These are phyloP conservation scores for Idaea dimidiata DNA, from an alignment of 2,888 invertebrate species.

Conservation along the genomic window DNA sequence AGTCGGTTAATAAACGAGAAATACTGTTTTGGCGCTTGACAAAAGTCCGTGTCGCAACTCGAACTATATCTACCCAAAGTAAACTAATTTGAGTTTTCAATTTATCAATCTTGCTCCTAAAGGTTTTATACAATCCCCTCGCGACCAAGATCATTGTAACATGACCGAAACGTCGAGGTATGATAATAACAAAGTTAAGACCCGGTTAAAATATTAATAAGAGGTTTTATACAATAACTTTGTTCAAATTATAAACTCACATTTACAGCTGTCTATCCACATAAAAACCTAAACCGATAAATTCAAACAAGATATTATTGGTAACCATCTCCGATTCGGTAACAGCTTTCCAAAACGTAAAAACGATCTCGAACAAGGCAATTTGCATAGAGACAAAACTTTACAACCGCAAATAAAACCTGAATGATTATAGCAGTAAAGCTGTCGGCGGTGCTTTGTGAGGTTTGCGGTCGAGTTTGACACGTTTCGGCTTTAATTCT, in stretches of 20 bases:
- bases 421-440: slow-evolving; percentile 9
- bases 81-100: no score
- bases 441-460: slow-evolving; percentile 8
- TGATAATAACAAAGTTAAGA: no score
- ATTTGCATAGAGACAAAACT: slow-evolving; percentile 17
- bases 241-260: not conserved
- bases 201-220: no score
- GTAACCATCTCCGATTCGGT: slow-evolving; percentile 9
- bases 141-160: no score
- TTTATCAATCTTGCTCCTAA: no score
- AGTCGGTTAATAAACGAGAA: no score
- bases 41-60: no score
- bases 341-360: not conserved
- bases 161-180: no score
- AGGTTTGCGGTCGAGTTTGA: not conserved
- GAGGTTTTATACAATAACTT: not conserved
- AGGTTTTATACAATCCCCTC: no score
- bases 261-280: not conserved
- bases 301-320: not conserved
- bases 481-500: not conserved
- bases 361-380: slow-evolving; percentile 10
- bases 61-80: no score
- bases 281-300: not conserved
- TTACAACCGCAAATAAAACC: slow-evolving; percentile 11
- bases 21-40: no score